These are phyloP conservation scores for Aspidapion aeneum DNA, from an alignment of 2,888 invertebrate genomes.

Conservation along the genomic window DNA sequence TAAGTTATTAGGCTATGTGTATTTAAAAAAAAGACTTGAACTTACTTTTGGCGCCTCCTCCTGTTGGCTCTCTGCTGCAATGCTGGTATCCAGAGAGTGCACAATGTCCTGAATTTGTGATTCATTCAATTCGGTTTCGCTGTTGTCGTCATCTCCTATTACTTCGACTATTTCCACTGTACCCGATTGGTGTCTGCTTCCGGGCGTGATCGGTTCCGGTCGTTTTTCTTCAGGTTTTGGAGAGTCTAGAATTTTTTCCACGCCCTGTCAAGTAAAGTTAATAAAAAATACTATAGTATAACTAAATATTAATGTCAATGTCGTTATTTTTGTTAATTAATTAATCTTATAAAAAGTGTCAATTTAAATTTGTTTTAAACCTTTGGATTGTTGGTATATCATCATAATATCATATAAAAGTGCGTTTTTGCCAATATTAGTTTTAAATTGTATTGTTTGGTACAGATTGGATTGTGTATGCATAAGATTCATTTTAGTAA, in stretches of 20 bases:
- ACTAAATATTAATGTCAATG: no score
- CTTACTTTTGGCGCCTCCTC: slow-evolving; percentile 29
- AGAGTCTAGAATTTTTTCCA: background rate
- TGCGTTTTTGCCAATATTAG: no score
- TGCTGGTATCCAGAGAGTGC: slow-evolving; percentile 34
- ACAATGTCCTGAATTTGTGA: slow-evolving; percentile 43
- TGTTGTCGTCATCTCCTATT: slow-evolving; percentile 46
- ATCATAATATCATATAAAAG: no score
- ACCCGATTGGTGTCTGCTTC: slow-evolving; percentile 27
- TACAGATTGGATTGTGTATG: no score
- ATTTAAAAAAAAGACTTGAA: no score
- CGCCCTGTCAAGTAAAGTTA: background rate
- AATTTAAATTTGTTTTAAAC: no score
- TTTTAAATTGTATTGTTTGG: no score
- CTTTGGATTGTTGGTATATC: no score
- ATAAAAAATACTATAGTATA: background rate
- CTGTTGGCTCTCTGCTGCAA: slow-evolving; percentile 41
- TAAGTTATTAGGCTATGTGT: no score
- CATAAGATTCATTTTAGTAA: no score
- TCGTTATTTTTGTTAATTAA: no score
- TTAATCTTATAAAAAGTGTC: no score
- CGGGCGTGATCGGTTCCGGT: background rate
- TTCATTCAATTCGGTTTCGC: slow-evolving; percentile 42
- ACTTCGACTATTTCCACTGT: slow-evolving; percentile 48
- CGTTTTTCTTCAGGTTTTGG: background rate